These are phyloP conservation scores for Diaphora mendica DNA, from an alignment of 2,888 invertebrate genomes.

Conservation along the genomic window DNA sequence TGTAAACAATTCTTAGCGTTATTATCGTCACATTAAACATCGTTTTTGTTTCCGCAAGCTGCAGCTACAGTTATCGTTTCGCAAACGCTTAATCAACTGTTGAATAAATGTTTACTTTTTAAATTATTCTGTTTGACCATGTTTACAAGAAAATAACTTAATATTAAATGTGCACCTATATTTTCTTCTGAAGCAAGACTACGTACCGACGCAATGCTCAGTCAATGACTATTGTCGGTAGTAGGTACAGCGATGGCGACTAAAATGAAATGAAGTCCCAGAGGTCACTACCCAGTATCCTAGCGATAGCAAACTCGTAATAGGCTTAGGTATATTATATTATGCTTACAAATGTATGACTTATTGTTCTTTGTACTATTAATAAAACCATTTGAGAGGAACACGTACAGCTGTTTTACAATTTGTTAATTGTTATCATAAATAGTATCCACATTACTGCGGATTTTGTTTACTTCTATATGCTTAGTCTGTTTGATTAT, in stretches of 20 bases:
- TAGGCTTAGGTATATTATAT: slow-evolving; percentile 15
- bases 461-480: not conserved
- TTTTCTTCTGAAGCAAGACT: slow-evolving; percentile 21
- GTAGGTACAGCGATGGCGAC: slow-evolving; percentile 54
- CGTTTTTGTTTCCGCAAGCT: slow-evolving; percentile 21
- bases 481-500: not conserved
- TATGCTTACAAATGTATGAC: slow-evolving; percentile 29
- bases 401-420: slow-evolving; percentile 7
- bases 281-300: slow-evolving; percentile 58
- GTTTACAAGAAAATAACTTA: not conserved
- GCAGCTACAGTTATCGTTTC: slow-evolving; percentile 21
- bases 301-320: slow-evolving; percentile 40
- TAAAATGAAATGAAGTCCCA: slow-evolving; percentile 69
- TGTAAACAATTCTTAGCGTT: slow-evolving; percentile 44
- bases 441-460: not conserved
- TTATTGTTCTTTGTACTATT: slow-evolving; percentile 29
- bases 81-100: slow-evolving; percentile 31
- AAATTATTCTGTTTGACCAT: not conserved
- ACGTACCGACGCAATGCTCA: slow-evolving; percentile 41
- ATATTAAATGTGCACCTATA: not conserved
- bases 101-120: not conserved
- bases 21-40: slow-evolving; percentile 3
- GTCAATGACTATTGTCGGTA: slow-evolving; percentile 67
- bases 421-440: not conserved
- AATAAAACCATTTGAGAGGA: slow-evolving; percentile 25